Base-by-base conservation (phyloP, 2,888 invertebrate species). In the Melanophora roralis region DNA sequence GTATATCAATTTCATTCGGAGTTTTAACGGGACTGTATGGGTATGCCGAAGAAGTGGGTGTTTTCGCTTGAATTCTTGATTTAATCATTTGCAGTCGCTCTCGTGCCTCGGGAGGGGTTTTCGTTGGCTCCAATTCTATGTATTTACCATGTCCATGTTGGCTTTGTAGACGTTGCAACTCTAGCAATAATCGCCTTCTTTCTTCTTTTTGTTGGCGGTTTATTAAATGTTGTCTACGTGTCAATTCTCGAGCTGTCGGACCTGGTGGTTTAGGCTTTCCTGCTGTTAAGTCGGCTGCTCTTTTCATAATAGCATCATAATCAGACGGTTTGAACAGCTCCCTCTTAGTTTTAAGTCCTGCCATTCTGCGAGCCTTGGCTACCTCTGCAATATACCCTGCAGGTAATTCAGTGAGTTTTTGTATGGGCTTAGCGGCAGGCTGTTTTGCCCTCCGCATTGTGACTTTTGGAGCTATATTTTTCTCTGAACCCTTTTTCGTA, bases 11-110 rank as follows among this genome's bases (percentile, higher is more conserved):
- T 23, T 32, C 3, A 1, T 74, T 69, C 1, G 78, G 74, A 3
- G 74, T 78, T 68, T 53, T 59, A 14, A 65, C 38, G 1, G 74
- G 78, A 23, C 64, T 78, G 23, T 69, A 74, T 0, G 51, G 43
- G n/a, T 59, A n/a, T n/a, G 16, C n/a, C 3, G 23, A 19, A 14
- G 68, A 7, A 11, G 5, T 21, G 0, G 38, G 19, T 2, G 49
- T 51, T 73, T 60, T 49, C 2, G 14, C 11, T 19, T 3, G n/a
- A 27, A 55, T 62, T 69, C 59, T 65, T 9, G 74, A 69, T 27
- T 59, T 68, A 7, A 78, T 53, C 0, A 38, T 43, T 53, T 45
- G 19, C 0, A 64, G 21, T 2, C 78, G 43, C 23, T 78, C 59
- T 11, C 5, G 9, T 21, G 51, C 16, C 8, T 57, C 6, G 1